A percentile compares a stretch with the other conserved stretches of the same genome.
Conservation (phyloP, 2,888 invertebrate genomes). For the Trichogramma dendrolimi region DNA sequence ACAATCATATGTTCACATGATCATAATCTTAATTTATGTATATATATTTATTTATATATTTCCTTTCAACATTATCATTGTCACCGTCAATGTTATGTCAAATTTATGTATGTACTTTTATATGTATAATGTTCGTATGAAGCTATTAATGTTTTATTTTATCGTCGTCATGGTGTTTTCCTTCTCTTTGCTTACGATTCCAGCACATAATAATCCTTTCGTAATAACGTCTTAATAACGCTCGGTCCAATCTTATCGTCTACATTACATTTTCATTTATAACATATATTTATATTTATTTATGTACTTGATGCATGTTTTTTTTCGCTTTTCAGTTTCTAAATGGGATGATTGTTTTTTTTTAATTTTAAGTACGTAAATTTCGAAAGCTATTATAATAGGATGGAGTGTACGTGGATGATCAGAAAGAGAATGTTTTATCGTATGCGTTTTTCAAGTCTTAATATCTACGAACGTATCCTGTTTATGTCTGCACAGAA, state of each 20-base stretch:
- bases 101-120: conserved; percentile 23
- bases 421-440: conserved; percentile 22
- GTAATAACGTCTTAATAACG: conserved; percentile 23
- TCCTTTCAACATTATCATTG: conserved; percentile 28
- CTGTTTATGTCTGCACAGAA: neutral
- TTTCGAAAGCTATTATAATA: conserved; percentile 39
- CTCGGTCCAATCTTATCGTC: conserved; percentile 26
- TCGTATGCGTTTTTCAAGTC: neutral
- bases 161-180: conserved; percentile 21
- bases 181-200: conserved; percentile 12
- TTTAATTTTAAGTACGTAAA: conserved; percentile 41
- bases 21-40: conserved; percentile 38
- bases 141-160: conserved; percentile 1
- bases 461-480: conserved; percentile 5
- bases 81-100: conserved; percentile 34
- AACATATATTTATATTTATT: conserved; percentile 29
- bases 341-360: conserved; percentile 28
- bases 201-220: conserved; percentile 1
- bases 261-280: conserved; percentile 19
- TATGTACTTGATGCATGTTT: conserved; percentile 32
- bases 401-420: conserved; percentile 34
- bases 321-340: conserved; percentile 20
- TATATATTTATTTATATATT: conserved; percentile 30
- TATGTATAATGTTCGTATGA: conserved; percentile 31
- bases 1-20: conserved; percentile 25